Base-by-base conservation (phyloP, 2,113 vertebrate species). In the Onychostoma macrolepis region DNA sequence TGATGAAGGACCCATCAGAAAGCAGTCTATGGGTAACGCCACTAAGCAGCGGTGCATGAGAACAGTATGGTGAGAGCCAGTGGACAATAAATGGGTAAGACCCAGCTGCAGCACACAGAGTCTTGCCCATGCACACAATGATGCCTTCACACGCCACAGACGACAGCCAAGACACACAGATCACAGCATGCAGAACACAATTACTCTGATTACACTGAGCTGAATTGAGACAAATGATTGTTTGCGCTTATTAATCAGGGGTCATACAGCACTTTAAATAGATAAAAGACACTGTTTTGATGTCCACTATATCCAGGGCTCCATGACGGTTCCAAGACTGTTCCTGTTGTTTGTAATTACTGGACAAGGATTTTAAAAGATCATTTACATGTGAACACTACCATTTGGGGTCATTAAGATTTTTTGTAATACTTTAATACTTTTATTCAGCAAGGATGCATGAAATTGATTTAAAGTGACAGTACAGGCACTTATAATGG, bases 61-160 rank as follows among this genome's bases (percentile, higher is more conserved):
- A 63, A 76, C 41, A 81, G 36, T 33, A 87, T 83, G 84, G 76
- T 65, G 36, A 77, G 36, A 69, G 11, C 53, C 69, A 74, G 67
- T 80, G 56, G 81, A 81, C 67, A 45, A 69, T 36, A 84, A 84
- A 56, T 75, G 83, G 67, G 82, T 80, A 80, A 84, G 75, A 84
- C 81, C 53, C 43, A 43, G 82, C n/a, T 63, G 83, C 61, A 89
- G 83, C 86, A 83, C 86, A 89, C 53, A 80, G 33, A 85, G 81
- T 80, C 80, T 48, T 78, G 87, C 90, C 89, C 91, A 93, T 93
- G 93, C 93, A 91, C 80, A 90, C 86, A 90, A 76, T 50, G 71
- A 92, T 84, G 88, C 80, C 41, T 89, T 89, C 84, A 91, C 91
- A 91, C 30, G 72, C 88, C 90, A 90, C 72, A 89, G 85, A 93